Base-by-base conservation (phyloP, 2,797 vertebrate genomes). In the Rachycentron canadum region DNA sequence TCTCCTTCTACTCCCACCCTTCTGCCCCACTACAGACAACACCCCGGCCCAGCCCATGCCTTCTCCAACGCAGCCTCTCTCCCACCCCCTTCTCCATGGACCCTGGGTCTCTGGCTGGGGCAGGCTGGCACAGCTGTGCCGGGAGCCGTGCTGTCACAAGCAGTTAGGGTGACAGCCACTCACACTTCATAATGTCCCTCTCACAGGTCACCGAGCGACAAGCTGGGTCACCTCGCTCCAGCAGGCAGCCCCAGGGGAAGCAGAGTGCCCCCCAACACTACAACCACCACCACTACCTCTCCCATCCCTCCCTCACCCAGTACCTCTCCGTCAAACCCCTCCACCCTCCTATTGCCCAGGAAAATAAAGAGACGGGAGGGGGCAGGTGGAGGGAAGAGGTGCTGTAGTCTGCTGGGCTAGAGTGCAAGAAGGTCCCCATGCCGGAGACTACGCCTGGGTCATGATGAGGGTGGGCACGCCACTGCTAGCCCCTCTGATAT, bases 131-230 rank as follows among this genome's bases (percentile, higher is more conserved):
- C 98, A 99, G 97, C 97, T 98, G 97, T 95, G 97, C 97, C 96
- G 93, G 94, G 83, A 97, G 97, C 96, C 93, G 94, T 96, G 94
- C 96, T 98, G 98, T 99, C 98, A 98, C 96, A 96, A 95, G 91
- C 94, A 88, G 95, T 99, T 98, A 99, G 92, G 93, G 94, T 97
- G 97, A 99, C 96, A 96, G 96, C 96, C 94, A 96, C 97, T 97
- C 97, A 97, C 96, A 97, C 97, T 97, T 98, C 96, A 98, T 98
- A 98, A 98, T 97, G 97, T 97, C 96, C 96, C 94, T 96, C 96
- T 98, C 97, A 98, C 97, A 97, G 97, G 97, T 98, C 98, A 98
- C 94, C 95, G 97, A 96, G 95, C 96, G 96, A 97, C 97, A 98
- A 96, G 97, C 96, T 95, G 95, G 98, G 97, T 97, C 97, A 97